A percentile compares a stretch with the other conserved stretches of the same genome.
Evolutionary conservation across 2,113 vertebrate genomes (phyloP).

Genomic region (Psilopsiagon aurifrons): DNA sequence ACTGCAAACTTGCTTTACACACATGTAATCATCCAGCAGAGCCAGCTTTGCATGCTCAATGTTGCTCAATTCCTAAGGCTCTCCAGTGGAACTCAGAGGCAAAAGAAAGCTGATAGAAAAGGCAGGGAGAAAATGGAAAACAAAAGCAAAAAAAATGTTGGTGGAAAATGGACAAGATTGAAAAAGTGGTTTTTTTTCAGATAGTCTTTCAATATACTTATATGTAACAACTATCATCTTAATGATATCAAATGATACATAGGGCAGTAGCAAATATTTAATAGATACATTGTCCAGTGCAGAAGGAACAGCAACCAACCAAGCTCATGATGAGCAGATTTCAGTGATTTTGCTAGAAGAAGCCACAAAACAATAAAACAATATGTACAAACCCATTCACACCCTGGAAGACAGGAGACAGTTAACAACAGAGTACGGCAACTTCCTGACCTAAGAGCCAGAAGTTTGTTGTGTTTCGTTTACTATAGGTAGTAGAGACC

Average conservation of each 20-base stretch:
- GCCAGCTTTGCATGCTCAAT: fast-evolving
- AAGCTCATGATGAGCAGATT: not conserved
- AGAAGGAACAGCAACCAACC: not conserved
- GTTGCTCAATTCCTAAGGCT: not conserved
- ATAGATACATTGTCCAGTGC: fast-evolving
- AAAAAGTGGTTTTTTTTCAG: not conserved
- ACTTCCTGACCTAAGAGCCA: not conserved
- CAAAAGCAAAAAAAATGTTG: fast-evolving
- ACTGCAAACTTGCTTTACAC: not conserved
- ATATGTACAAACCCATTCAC: not conserved
- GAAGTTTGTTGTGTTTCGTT: not conserved
- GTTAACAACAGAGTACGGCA: not conserved
- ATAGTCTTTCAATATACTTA: not conserved
- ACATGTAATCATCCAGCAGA: not conserved
- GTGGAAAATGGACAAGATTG: not conserved
- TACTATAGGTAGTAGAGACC: not conserved
- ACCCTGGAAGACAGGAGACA: not conserved
- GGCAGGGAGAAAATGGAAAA: not conserved
- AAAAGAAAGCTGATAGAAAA: not conserved
- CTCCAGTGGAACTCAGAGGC: not conserved
- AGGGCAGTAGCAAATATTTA: not conserved
- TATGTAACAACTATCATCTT: not conserved
- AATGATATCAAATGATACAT: not conserved
- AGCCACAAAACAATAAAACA: not conserved
- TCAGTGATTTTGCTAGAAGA: not conserved